Evolutionary conservation across 1,140 invertebrate genomes (phyloP).

Genomic region (Stenopsyche tienmushanensis): DNA sequence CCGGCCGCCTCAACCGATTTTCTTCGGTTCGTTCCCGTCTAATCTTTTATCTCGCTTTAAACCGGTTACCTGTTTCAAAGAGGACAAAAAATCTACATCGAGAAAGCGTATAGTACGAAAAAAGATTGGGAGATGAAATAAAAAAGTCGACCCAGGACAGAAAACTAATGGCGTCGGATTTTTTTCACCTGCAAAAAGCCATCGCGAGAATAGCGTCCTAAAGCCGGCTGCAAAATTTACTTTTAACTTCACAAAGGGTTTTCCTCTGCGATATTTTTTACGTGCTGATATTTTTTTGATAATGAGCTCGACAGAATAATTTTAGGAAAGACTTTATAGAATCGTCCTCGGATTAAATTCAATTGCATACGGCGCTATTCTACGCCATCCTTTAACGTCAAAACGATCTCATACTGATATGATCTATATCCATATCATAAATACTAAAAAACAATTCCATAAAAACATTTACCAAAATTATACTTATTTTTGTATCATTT

Average conservation of each 20-base stretch:
- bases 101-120: slow-evolving; percentile 4
- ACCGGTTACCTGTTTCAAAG: background rate
- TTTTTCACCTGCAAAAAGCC: background rate
- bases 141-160: slow-evolving; percentile 7
- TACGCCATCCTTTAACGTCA: no score
- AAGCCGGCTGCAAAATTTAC: background rate
- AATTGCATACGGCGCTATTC: no score
- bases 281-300: no score
- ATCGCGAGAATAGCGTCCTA: background rate
- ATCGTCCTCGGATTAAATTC: no score
- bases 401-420: no score
- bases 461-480: no score
- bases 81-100: background rate
- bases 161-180: slow-evolving; percentile 8
- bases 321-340: no score
- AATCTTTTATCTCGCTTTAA: slow-evolving; percentile 26
- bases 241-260: slow-evolving; percentile 1
- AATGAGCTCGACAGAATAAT: no score
- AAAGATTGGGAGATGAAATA: slow-evolving; percentile 14
- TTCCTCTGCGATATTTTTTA: no score
- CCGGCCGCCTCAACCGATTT: slow-evolving; percentile 12
- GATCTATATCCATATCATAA: no score
- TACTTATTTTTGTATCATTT: no score
- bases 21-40: slow-evolving; percentile 7
- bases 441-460: no score